Evolutionary conservation across 2,888 invertebrate species (phyloP).

Genomic region (Caenorhabditis uteleia): DNA sequence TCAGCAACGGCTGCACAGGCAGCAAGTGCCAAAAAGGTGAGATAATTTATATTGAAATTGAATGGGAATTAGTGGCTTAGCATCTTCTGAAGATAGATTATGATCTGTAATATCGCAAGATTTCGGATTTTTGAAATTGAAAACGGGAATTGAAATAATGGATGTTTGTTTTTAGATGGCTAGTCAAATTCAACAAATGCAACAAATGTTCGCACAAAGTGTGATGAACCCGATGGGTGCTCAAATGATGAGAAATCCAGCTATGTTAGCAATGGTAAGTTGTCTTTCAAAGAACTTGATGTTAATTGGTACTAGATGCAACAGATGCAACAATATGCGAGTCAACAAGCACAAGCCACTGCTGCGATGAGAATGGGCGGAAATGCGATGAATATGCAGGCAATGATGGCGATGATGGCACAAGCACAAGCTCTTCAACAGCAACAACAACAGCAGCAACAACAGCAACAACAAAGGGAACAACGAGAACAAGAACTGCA

Average conservation of each 20-base stretch:
- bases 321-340: constrained; percentile 8
- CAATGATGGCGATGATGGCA: constrained; percentile 1
- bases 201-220: constrained; percentile 6
- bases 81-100: neutral
- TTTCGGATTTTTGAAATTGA: neutral
- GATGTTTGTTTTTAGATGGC: too few species aligned
- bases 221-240: constrained; percentile 9
- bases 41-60: too few species aligned
- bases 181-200: constrained; percentile 8
- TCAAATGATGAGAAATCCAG: constrained; percentile 14
- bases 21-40: neutral
- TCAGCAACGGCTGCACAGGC: neutral
- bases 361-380: too few species aligned
- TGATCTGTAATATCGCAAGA: neutral
- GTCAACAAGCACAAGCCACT: constrained; percentile 2
- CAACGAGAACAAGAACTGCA: constrained; percentile 4
- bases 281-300: neutral
- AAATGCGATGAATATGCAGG: constrained; percentile 1
- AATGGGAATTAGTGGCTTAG: neutral
- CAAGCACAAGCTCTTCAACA: neutral
- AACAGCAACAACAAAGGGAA: constrained; percentile 3
- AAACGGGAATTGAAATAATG: too few species aligned
- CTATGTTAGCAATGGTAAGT: constrained; percentile 21
- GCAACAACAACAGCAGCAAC: constrained; percentile 2
- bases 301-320: too few species aligned